These are phyloP conservation scores for Hoplodrina blanda DNA, from an alignment of 2,888 invertebrate species.

Conservation along the genomic window DNA sequence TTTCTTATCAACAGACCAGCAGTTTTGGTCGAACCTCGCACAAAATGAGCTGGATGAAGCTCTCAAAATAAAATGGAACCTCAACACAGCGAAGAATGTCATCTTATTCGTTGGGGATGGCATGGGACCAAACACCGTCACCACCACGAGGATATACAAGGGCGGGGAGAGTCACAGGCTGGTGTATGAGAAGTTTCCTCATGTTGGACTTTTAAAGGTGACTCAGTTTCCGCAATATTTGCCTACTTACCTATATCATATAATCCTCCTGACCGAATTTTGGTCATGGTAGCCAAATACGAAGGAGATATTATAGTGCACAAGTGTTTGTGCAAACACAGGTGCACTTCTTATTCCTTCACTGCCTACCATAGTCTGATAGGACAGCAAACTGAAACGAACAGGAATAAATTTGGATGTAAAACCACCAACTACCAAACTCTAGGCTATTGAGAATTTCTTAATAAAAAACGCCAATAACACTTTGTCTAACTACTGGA, in stretches of 20 bases:
- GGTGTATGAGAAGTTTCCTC: conserved; percentile 95
- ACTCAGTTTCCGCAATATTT: not conserved
- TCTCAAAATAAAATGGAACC: conserved; percentile 90
- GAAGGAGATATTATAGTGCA: too few species aligned
- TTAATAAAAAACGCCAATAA: too few species aligned
- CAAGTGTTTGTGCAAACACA: too few species aligned
- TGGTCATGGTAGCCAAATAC: not conserved
- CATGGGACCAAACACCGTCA: conserved; percentile 96
- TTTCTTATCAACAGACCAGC: conserved; percentile 72
- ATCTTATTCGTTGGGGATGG: conserved; percentile 97
- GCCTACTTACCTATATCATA: too few species aligned
- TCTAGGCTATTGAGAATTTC: too few species aligned
- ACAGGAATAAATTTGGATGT: too few species aligned
- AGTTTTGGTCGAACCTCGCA: conserved; percentile 87
- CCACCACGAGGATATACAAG: conserved; percentile 95
- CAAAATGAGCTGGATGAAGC: conserved; percentile 89
- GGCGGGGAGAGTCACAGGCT: conserved; percentile 94
- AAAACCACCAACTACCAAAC: too few species aligned
- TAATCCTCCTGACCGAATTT: not conserved
- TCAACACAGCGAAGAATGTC: conserved; percentile 94
- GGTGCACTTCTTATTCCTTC: too few species aligned
- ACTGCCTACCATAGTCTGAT: too few species aligned
- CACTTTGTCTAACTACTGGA: too few species aligned
- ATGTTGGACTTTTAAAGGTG: conserved; percentile 96
- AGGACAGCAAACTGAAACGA: too few species aligned